A percentile compares a stretch with the other conserved stretches of the same genome.
These are phyloP conservation scores for Sinella curviseta DNA, from an alignment of 1,140 invertebrate species.

Conservation along the genomic window DNA sequence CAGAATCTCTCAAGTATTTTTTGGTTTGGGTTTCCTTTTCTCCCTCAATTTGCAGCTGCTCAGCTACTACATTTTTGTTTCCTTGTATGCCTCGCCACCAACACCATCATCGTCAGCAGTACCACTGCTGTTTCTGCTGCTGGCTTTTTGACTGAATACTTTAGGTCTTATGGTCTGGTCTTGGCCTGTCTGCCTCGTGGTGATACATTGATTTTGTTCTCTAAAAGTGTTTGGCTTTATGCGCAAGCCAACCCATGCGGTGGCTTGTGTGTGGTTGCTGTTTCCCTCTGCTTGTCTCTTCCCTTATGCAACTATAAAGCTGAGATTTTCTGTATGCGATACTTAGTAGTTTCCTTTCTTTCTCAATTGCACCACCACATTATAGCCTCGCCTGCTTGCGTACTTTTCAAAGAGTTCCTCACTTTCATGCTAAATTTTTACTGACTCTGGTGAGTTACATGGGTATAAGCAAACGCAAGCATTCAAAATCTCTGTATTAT, in stretches of 20 bases:
- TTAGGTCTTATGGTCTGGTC: not conserved
- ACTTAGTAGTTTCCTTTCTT: not conserved
- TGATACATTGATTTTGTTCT: conserved; percentile 3
- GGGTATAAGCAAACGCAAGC: too few species aligned
- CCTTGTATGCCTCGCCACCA: not conserved
- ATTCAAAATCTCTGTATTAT: too few species aligned
- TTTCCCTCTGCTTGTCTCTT: not conserved
- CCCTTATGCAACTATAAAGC: not conserved
- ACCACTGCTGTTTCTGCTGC: not conserved
- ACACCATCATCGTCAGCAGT: not conserved
- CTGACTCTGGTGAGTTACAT: too few species aligned
- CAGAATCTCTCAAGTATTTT: too few species aligned
- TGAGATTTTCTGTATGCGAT: not conserved
- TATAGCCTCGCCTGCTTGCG: not conserved
- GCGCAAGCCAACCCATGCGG: conserved; percentile 15
- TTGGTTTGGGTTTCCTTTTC: too few species aligned
- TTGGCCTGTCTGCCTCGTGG: not conserved
- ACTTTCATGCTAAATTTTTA: not conserved
- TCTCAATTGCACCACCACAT: not conserved
- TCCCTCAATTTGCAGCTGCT: too few species aligned
- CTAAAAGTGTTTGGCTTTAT: conserved; percentile 6
- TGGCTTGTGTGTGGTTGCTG: conserved; percentile 1
- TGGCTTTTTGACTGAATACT: not conserved
- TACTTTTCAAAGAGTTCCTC: not conserved
- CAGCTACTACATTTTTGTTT: too few species aligned